These are phyloP conservation scores for Limenitis camilla DNA, from an alignment of 2,888 invertebrate species.

Conservation along the genomic window DNA sequence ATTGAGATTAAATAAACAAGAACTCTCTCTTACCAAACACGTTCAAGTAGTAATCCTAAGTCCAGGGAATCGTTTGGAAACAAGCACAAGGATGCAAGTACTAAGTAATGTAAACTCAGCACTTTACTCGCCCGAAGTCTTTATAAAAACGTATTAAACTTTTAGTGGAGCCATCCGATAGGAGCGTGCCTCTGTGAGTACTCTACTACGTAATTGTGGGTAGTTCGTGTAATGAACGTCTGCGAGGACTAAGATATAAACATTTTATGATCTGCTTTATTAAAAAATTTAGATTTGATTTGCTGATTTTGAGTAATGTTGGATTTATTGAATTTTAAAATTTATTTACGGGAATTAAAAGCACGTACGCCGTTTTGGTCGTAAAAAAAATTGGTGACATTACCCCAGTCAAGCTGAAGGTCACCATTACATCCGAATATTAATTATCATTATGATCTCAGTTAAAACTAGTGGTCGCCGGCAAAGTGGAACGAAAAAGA, in stretches of 20 bases:
- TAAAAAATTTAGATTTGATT: slow-evolving; percentile 17
- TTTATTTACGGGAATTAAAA: no score
- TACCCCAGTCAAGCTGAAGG: no score
- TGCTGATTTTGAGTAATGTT: slow-evolving; percentile 12
- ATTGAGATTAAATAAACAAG: neutral
- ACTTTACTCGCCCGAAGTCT: slow-evolving; percentile 15
- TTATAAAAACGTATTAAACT: slow-evolving; percentile 29
- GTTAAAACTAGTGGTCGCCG: no score
- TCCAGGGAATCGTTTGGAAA: no score
- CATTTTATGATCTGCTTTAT: slow-evolving; percentile 19
- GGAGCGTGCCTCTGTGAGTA: slow-evolving; percentile 22
- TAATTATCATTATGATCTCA: no score
- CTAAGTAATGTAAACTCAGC: slow-evolving; percentile 14
- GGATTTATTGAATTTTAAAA: slow-evolving; percentile 13
- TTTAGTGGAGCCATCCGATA: slow-evolving; percentile 24
- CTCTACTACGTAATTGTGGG: slow-evolving; percentile 24
- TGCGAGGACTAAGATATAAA: slow-evolving; percentile 17
- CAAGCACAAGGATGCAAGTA: neutral
- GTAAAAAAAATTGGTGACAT: no score
- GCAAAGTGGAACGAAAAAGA: no score
- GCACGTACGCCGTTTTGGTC: no score
- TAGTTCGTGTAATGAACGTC: slow-evolving; percentile 26
- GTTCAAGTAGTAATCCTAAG: no score
- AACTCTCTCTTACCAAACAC: neutral
- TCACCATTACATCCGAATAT: no score